Conservation (phyloP, 2,797 vertebrate species). For the Triplophysa yarkandensis region DNA sequence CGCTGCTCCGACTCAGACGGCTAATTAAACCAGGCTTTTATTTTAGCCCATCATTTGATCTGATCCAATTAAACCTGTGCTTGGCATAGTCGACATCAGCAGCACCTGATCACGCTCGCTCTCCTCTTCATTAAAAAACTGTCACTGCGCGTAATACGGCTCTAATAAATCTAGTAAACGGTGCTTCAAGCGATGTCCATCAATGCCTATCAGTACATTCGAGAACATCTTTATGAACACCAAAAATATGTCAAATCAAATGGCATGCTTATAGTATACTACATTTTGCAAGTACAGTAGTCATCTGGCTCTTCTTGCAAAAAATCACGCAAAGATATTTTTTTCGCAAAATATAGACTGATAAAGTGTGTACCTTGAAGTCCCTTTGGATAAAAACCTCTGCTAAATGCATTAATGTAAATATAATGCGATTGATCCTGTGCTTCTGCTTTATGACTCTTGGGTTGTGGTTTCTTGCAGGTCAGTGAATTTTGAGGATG, state of each 20-base stretch:
- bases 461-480: slow-evolving; percentile 17
- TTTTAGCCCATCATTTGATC: slow-evolving; percentile 58
- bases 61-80: slow-evolving; percentile 58
- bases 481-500: slow-evolving; percentile 27
- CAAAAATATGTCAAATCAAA: not conserved
- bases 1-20: slow-evolving; percentile 36
- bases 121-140: slow-evolving; percentile 48
- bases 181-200: not conserved
- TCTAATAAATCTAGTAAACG: slow-evolving; percentile 40
- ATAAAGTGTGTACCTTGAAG: not conserved
- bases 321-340: not conserved
- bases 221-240: slow-evolving; percentile 4
- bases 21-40: slow-evolving; percentile 60
- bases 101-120: slow-evolving; percentile 52
- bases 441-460: slow-evolving; percentile 13
- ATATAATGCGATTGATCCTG: slow-evolving; percentile 4
- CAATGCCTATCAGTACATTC: slow-evolving; percentile 11
- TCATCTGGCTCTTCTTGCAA: not conserved
- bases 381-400: not conserved
- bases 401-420: not conserved
- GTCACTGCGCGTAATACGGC: slow-evolving; percentile 35
- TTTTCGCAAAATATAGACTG: not conserved
- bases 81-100: slow-evolving; percentile 37
- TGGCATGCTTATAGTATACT: slow-evolving; percentile 6
- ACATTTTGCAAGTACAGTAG: not conserved